Conservation (phyloP, 2,797 vertebrate species). For the Meriones psammophilus region DNA sequence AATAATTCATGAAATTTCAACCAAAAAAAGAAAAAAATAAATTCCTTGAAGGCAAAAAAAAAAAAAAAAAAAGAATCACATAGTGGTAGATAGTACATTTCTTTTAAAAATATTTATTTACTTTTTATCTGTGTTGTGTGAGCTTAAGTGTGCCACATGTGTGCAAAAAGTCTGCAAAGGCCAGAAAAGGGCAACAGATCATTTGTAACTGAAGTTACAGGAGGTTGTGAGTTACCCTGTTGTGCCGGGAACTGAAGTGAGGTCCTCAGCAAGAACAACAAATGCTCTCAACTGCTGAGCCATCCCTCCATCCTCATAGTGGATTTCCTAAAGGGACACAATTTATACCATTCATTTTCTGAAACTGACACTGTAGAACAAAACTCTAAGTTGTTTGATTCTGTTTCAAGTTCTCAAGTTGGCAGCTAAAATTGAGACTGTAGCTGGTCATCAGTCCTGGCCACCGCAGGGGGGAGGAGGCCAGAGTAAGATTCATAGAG, state of each 20-base stretch:
- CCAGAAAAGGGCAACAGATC: not conserved
- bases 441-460: not conserved
- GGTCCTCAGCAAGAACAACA: not conserved
- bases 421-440: not conserved
- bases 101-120: not conserved
- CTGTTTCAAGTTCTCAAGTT: not conserved
- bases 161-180: not conserved
- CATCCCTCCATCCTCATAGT: not conserved
- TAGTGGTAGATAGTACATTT: not conserved
- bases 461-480: not conserved
- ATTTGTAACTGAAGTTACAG: not conserved
- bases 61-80: not conserved
- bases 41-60: not conserved
- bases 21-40: constrained; percentile 15
- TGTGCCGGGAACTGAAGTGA: not conserved
- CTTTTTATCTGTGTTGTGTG: not conserved
- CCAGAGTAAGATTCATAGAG: not conserved
- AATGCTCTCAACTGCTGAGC: too few species aligned
- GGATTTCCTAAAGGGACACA: not conserved
- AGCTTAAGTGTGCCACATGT: not conserved
- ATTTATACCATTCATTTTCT: constrained; percentile 31
- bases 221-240: too few species aligned
- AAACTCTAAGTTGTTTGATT: constrained; percentile 25
- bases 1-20: constrained; percentile 23
- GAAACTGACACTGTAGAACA: constrained; percentile 24